These are phyloP conservation scores for Chlamydotis undulata DNA, from an alignment of 2,113 vertebrate genomes.

Conservation along the genomic window DNA sequence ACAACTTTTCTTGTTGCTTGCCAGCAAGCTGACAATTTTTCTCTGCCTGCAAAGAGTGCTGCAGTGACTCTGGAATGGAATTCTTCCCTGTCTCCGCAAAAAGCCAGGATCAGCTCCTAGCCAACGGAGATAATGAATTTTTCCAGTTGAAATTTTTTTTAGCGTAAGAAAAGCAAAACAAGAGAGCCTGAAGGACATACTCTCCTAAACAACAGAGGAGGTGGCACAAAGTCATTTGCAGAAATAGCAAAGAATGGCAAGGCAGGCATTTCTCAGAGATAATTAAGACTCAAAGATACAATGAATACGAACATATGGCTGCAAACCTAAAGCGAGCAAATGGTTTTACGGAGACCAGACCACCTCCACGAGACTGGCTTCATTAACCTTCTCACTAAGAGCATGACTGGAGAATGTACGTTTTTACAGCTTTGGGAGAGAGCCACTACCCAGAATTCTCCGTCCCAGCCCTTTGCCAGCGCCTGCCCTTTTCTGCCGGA, in stretches of 20 bases:
- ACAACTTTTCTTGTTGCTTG: neutral
- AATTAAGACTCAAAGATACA: neutral
- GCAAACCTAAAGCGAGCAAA: neutral
- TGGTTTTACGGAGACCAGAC: neutral
- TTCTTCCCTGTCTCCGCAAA: neutral
- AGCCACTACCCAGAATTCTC: neutral
- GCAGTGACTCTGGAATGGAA: neutral
- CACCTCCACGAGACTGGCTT: neutral
- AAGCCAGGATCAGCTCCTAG: constrained; percentile 6
- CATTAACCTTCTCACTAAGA: neutral
- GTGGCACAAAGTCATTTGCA: neutral
- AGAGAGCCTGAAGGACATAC: neutral
- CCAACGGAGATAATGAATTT: constrained; percentile 14
- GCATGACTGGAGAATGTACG: neutral
- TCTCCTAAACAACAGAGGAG: neutral
- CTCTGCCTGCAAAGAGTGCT: neutral
- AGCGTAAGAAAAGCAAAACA: neutral
- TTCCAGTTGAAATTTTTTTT: neutral
- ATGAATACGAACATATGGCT: neutral
- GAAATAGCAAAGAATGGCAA: neutral
- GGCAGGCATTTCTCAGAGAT: neutral
- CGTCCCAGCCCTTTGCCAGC: neutral
- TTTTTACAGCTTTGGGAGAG: neutral
- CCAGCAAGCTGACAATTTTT: neutral
- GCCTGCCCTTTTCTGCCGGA: neutral